These are phyloP conservation scores for Phycodurus eques DNA, from an alignment of 2,113 vertebrate species.

Conservation along the genomic window DNA sequence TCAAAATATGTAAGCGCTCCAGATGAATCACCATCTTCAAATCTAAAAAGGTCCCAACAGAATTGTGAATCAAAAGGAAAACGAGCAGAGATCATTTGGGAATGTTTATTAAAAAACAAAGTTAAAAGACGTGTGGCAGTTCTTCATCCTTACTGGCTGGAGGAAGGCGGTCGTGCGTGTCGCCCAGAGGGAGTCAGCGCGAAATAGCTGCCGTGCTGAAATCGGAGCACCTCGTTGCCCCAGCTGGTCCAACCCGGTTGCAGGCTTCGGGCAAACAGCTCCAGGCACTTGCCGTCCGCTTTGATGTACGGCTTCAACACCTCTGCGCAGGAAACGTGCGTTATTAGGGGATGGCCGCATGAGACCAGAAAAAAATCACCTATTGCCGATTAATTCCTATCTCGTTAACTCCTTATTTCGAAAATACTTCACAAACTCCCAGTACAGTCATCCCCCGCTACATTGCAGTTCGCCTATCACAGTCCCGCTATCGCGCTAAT, in stretches of 20 bases:
- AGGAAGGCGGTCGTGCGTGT: not conserved
- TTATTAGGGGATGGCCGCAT: not conserved
- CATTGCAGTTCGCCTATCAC: no score
- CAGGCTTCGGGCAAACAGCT: slow-evolving; percentile 91
- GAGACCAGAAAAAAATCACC: no score
- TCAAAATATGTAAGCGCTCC: no score
- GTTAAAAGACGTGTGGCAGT: not conserved
- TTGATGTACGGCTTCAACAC: slow-evolving; percentile 82
- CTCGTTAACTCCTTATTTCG: not conserved
- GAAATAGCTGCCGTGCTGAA: slow-evolving; percentile 86
- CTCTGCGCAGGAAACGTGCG: slow-evolving; percentile 59
- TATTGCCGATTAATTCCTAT: not conserved
- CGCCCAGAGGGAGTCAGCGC: slow-evolving; percentile 37
- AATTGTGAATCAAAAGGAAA: not conserved
- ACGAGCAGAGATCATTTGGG: not conserved
- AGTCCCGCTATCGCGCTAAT: no score
- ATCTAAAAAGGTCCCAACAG: no score
- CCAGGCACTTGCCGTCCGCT: slow-evolving; percentile 77
- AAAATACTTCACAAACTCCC: not conserved
- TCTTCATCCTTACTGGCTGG: not conserved
- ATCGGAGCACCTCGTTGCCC: slow-evolving; percentile 97
- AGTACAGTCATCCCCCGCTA: no score
- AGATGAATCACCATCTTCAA: no score
- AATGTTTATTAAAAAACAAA: slow-evolving; percentile 26
- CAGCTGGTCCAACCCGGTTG: slow-evolving; percentile 95